Conservation (phyloP, 2,113 vertebrate genomes). For the Sylvilagus bachmani region DNA sequence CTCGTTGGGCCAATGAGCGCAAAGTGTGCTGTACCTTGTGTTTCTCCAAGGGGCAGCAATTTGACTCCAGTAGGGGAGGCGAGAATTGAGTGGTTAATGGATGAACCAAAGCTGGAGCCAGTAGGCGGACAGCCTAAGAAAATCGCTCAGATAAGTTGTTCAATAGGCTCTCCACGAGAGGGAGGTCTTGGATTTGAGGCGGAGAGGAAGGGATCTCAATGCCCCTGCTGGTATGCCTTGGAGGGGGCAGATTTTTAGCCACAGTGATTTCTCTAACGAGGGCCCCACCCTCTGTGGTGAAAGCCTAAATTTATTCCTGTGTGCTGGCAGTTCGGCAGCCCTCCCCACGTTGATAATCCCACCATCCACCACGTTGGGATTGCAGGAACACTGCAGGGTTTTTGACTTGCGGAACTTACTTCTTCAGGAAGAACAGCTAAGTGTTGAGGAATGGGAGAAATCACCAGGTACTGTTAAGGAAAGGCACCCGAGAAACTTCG, state of each 20-base stretch:
- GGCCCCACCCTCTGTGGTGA: not conserved
- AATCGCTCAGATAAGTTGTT: too few species aligned
- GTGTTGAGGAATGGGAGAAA: not conserved
- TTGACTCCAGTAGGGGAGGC: too few species aligned
- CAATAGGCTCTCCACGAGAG: not conserved
- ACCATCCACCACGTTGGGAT: not conserved
- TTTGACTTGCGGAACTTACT: not conserved
- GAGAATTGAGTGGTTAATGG: too few species aligned
- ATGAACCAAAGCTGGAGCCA: too few species aligned
- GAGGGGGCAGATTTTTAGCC: not conserved
- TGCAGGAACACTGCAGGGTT: not conserved
- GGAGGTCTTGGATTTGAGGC: not conserved
- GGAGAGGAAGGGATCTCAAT: not conserved
- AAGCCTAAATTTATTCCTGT: not conserved
- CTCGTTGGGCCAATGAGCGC: conserved; percentile 65
- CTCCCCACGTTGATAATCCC: too few species aligned
- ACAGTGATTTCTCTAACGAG: not conserved
- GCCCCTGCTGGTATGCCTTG: not conserved
- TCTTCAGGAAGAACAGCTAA: not conserved
- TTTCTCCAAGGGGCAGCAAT: not conserved
- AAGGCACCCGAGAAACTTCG: not conserved
- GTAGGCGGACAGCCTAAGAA: too few species aligned
- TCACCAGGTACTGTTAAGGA: not conserved
- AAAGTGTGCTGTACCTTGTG: conserved; percentile 79
- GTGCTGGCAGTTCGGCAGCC: not conserved